Evolutionary conservation across 2,888 invertebrate genomes (phyloP).

Genomic region (Portevinia maculata): DNA sequence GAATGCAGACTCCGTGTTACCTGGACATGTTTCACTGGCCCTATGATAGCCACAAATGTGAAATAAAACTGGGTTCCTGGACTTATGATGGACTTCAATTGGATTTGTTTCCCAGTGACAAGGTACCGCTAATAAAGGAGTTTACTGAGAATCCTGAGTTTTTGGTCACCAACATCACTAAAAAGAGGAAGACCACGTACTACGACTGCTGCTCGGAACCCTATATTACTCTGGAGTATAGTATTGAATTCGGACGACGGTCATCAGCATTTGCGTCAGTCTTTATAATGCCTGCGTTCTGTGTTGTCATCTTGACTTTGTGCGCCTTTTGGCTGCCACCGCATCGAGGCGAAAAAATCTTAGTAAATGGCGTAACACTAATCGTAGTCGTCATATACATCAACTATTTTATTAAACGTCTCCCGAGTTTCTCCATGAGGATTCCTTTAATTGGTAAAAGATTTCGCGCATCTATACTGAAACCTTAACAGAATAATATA

Average conservation of each 20-base stretch:
- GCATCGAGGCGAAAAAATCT: conserved; percentile 85
- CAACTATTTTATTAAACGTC: conserved; percentile 85
- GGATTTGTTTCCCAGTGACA: conserved; percentile 80
- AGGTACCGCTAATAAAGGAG: conserved; percentile 78
- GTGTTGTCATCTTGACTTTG: conserved; percentile 85
- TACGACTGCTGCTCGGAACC: conserved; percentile 85
- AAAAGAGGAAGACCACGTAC: conserved; percentile 72
- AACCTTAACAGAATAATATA: not conserved
- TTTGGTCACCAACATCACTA: conserved; percentile 81
- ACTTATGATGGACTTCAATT: conserved; percentile 86
- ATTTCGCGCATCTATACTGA: not conserved
- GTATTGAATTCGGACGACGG: conserved; percentile 84
- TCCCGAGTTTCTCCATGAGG: conserved; percentile 80
- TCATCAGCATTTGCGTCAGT: conserved; percentile 84
- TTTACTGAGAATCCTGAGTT: conserved; percentile 77
- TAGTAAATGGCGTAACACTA: conserved; percentile 84
- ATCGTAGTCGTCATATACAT: conserved; percentile 85
- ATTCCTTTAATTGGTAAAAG: conserved; percentile 82
- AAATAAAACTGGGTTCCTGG: conserved; percentile 88
- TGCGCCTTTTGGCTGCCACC: conserved; percentile 86
- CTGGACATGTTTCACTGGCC: conserved; percentile 89
- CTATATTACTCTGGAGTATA: conserved; percentile 84
- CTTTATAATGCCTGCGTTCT: conserved; percentile 85
- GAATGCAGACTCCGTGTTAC: conserved; percentile 86
- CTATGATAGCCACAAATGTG: conserved; percentile 87